A percentile compares a stretch with the other conserved stretches of the same genome.
phyloP scores from a whole-genome alignment of 2,113 vertebrate species.

The Rhabdomys dilectus region DNA sequence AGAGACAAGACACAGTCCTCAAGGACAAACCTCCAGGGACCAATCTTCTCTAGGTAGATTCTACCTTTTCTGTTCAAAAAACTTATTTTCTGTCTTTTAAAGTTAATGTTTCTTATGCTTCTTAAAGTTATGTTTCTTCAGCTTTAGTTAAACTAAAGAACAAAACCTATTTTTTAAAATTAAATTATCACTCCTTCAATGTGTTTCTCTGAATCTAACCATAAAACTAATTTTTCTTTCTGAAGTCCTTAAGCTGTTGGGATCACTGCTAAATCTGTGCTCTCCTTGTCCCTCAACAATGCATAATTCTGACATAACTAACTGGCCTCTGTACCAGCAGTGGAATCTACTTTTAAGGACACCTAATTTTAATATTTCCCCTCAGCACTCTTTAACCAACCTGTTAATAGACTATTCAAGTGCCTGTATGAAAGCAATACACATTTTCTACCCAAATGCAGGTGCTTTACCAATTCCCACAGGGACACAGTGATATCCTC shows the following conservation, averaged over 20 bases:
- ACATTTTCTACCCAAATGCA: neutral
- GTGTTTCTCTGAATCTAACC: neutral
- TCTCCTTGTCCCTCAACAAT: neutral
- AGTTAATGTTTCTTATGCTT: neutral
- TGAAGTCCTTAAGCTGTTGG: neutral
- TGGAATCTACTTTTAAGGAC: neutral
- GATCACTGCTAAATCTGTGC: neutral
- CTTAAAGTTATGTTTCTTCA: too few species aligned
- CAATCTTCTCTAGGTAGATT: neutral
- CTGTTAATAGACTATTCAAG: neutral
- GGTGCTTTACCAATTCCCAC: neutral
- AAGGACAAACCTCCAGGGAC: neutral
- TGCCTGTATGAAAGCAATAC: neutral
- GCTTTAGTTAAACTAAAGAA: too few species aligned
- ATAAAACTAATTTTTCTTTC: slow-evolving; percentile 38
- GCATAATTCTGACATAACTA: neutral
- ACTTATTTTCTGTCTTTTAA: neutral
- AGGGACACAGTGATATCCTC: neutral
- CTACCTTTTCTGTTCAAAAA: neutral
- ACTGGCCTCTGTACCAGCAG: neutral
- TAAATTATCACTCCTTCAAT: neutral
- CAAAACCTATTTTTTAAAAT: slow-evolving; percentile 20
- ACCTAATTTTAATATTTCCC: slow-evolving; percentile 10
- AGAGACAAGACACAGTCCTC: neutral
- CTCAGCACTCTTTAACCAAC: neutral